Evolutionary conservation across 2,888 invertebrate species (phyloP).

Genomic region (Agriotes lineatus): DNA sequence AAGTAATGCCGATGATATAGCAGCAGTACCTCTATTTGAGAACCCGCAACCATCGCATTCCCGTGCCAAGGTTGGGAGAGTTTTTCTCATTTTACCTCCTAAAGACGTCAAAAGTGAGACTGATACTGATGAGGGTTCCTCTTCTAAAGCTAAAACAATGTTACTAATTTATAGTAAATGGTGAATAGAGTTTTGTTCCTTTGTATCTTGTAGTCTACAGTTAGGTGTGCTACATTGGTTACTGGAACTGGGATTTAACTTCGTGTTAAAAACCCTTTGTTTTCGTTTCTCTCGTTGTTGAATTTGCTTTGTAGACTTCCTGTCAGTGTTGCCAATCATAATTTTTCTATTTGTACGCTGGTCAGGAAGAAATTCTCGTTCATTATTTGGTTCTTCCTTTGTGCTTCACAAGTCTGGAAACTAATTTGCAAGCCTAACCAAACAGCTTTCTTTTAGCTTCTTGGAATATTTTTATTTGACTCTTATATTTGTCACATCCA

Average conservation of each 20-base stretch:
- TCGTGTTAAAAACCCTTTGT: not conserved
- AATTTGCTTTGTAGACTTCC: not conserved
- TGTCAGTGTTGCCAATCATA: not conserved
- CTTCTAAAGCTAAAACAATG: not conserved
- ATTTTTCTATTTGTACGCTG: not conserved
- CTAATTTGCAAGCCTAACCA: too few relatives aligned
- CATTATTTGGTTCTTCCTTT: slow-evolving; percentile 21
- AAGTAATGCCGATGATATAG: not conserved
- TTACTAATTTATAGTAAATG: not conserved
- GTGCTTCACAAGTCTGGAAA: too few relatives aligned
- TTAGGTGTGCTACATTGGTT: too few relatives aligned
- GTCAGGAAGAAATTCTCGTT: not conserved
- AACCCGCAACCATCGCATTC: not conserved
- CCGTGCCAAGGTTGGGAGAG: not conserved
- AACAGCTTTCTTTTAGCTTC: not conserved
- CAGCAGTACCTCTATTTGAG: not conserved
- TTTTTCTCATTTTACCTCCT: too few relatives aligned
- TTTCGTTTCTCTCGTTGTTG: not conserved
- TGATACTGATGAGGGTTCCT: not conserved
- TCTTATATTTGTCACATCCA: not conserved
- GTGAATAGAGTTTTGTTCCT: too few relatives aligned
- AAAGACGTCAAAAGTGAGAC: too few relatives aligned
- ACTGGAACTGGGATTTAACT: too few relatives aligned
- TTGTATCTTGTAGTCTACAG: too few relatives aligned
- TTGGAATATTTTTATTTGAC: not conserved